These are phyloP conservation scores for Tiliqua scincoides DNA, from an alignment of 2,113 vertebrate genomes.

Conservation along the genomic window DNA sequence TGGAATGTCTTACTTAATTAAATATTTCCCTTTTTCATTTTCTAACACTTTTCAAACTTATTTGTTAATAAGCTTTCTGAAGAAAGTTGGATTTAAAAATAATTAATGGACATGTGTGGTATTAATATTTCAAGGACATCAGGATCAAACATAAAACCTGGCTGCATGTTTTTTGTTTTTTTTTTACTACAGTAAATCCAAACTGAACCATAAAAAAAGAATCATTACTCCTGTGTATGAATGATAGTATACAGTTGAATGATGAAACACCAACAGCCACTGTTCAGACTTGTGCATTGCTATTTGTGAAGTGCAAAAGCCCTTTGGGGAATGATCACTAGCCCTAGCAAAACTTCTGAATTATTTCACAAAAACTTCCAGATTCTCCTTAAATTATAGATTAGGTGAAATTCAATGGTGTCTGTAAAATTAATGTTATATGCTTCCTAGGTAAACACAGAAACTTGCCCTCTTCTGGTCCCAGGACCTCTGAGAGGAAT, in stretches of 20 bases:
- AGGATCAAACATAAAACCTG: constrained; percentile 71
- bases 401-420: neutral
- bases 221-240: neutral
- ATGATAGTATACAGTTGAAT: neutral
- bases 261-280: neutral
- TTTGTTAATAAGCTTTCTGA: constrained; percentile 77
- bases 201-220: constrained; percentile 50
- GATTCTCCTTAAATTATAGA: neutral
- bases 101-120: constrained; percentile 73
- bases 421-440: neutral
- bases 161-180: constrained; percentile 53
- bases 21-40: constrained; percentile 78
- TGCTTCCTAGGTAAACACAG: neutral
- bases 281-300: neutral
- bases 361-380: neutral
- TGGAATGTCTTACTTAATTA: constrained; percentile 73
- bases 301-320: neutral
- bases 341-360: neutral
- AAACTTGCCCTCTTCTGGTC: neutral
- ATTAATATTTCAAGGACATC: constrained; percentile 81
- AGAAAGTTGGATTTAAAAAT: constrained; percentile 73
- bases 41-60: constrained; percentile 74
- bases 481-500: no score
- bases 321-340: neutral
- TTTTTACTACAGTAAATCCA: constrained; percentile 41